Evolutionary conservation across 1,140 invertebrate species (phyloP), one percentile per base, ranked within the genome.

Genomic region (Gryon sp.): DNA sequence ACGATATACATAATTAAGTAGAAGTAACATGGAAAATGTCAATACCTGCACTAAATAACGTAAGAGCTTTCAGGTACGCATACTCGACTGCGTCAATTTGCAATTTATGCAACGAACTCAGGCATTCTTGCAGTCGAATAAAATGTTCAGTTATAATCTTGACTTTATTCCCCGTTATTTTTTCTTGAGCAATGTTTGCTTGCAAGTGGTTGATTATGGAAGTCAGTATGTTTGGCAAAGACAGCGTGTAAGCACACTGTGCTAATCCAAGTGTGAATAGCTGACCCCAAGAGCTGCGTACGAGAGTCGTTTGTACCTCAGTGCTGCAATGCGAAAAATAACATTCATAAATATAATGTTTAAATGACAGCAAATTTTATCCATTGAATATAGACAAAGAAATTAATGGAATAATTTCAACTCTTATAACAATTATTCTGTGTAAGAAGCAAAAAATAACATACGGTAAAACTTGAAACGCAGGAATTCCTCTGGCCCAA

Each of bases 271-370:
- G 89, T 2, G 95, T 93, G 87, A 99, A 97, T 52, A 99, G 84
- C 83, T 99, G 96, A 82, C 95, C 93, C 98, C 98, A 99, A 80
- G 93, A 95, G 65, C 93, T 93, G 81, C 94, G 93, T 24, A 99
- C 90, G 28, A 99, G 86, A 4, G 92, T 91, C 59, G 95, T 93
- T 89, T 98, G 96, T 41, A 94, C 91, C 57, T 97, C 95, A 53
- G 92, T 91, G 66, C 97, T 98, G 89, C 14, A 70, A 89, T 72
- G 75, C 22, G 14, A 65, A 68, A 38, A 18, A 52, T 4, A 28
- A 26, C 3, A 32, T 50, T 6, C 15, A 52, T 68, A 46, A 50
- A 41, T 19, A 24, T 41, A 20, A 20, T 12, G 6, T 8, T 4
- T 5, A 20, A 22, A 26, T 28, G 8, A 7, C 2, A 26, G 12